Conservation (phyloP, 2,797 vertebrate species). For the Meda fulgida region DNA sequence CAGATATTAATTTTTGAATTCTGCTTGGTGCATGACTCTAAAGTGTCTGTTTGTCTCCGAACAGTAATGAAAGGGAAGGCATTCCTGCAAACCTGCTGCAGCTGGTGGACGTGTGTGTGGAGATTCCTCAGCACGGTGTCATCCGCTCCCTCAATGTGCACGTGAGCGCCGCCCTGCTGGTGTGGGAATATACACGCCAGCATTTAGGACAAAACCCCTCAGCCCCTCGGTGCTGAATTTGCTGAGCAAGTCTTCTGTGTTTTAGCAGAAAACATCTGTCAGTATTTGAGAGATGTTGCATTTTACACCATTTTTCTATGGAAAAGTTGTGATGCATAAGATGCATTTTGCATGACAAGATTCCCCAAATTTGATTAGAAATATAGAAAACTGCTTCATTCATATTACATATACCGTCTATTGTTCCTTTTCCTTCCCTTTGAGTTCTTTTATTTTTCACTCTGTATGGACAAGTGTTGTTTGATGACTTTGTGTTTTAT, state of each 20-base stretch:
- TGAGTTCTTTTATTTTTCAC: background rate
- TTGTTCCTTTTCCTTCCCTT: background rate
- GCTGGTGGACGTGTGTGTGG: constrained; percentile 92
- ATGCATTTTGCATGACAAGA: background rate
- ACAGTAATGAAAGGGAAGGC: constrained; percentile 92
- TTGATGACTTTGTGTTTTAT: background rate
- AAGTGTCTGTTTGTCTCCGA: background rate
- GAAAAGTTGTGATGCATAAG: background rate
- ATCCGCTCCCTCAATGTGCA: constrained; percentile 96
- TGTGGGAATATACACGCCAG: constrained; percentile 95
- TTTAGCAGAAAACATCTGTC: constrained; percentile 31
- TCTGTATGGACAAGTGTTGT: background rate
- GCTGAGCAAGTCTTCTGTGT: background rate
- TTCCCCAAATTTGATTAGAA: background rate
- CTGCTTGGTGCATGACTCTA: background rate
- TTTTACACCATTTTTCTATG: background rate
- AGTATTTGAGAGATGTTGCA: background rate
- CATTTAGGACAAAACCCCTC: constrained; percentile 68
- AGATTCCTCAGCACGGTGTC: constrained; percentile 94
- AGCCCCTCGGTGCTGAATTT: background rate
- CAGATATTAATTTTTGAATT: background rate
- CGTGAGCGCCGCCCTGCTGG: constrained; percentile 93
- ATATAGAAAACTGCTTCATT: background rate
- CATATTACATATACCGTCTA: background rate
- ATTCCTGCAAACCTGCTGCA: constrained; percentile 93